phyloP scores from a whole-genome alignment of 2,113 vertebrate species.

The Vulpes vulpes region DNA sequence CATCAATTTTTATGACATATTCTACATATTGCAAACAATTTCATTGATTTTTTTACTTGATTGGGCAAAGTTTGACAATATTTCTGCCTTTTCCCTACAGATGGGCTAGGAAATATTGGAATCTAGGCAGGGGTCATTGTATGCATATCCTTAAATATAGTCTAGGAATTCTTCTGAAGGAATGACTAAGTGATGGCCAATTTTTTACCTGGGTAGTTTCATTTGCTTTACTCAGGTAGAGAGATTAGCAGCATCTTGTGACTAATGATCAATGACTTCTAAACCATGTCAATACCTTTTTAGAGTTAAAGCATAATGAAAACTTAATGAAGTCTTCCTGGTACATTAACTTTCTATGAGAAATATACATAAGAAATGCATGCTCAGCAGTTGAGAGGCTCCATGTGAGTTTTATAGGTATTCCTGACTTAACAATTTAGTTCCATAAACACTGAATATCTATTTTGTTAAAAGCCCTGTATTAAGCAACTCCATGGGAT shows the following conservation, averaged over 20 bases:
- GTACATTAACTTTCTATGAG: constrained; percentile 83
- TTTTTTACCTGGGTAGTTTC: constrained; percentile 73
- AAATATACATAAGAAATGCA: constrained; percentile 74
- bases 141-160: background rate
- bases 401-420: constrained; percentile 68
- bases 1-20: background rate
- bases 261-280: constrained; percentile 83
- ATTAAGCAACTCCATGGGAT: constrained; percentile 61
- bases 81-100: background rate
- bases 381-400: constrained; percentile 67
- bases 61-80: constrained; percentile 19
- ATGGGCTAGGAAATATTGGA: background rate
- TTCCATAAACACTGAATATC: constrained; percentile 68
- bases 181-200: background rate
- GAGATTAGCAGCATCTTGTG: constrained; percentile 80
- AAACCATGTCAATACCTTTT: constrained; percentile 82
- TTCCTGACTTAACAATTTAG: constrained; percentile 72
- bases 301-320: constrained; percentile 82
- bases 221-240: constrained; percentile 76
- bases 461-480: constrained; percentile 60
- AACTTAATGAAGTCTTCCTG: constrained; percentile 83
- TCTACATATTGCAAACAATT: background rate
- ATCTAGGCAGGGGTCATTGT: background rate
- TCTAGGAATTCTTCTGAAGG: constrained; percentile 9
- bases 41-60: background rate